Conservation (phyloP, 2,888 invertebrate genomes). For the Cryptocheilus praepositus region DNA sequence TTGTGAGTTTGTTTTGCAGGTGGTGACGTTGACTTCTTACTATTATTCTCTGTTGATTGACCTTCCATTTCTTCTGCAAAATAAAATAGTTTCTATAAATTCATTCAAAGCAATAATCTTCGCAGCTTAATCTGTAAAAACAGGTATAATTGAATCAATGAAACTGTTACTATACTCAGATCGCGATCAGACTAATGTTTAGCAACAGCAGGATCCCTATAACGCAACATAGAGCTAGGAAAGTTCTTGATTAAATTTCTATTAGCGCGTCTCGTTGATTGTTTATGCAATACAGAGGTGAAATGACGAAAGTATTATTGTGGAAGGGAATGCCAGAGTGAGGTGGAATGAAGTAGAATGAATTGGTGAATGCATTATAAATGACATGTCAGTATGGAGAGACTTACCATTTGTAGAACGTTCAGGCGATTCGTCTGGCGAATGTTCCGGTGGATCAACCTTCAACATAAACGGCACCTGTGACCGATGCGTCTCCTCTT, state of each 20-base stretch:
- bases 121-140: neutral
- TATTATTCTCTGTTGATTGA: slow-evolving; percentile 50
- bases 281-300: neutral
- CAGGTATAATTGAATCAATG: neutral
- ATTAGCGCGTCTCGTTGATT: no score
- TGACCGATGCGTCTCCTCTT: slow-evolving; percentile 61
- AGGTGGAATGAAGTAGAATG: neutral
- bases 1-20: slow-evolving; percentile 44
- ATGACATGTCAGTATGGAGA: no score
- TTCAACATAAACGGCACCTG: slow-evolving; percentile 63
- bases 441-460: slow-evolving; percentile 65
- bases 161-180: no score
- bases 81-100: no score
- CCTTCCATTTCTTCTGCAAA: slow-evolving; percentile 56
- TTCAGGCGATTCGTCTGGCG: slow-evolving; percentile 52
- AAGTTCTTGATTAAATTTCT: no score
- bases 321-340: no score
- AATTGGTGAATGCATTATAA: no score
- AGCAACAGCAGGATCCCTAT: no score
- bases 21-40: slow-evolving; percentile 49
- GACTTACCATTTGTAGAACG: slow-evolving; percentile 66
- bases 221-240: no score
- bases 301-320: neutral
- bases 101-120: neutral
- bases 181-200: no score